Evolutionary conservation across 2,797 vertebrate species (phyloP), one percentile per base, ranked within the genome.

Genomic region (Pangasius krempfi): DNA sequence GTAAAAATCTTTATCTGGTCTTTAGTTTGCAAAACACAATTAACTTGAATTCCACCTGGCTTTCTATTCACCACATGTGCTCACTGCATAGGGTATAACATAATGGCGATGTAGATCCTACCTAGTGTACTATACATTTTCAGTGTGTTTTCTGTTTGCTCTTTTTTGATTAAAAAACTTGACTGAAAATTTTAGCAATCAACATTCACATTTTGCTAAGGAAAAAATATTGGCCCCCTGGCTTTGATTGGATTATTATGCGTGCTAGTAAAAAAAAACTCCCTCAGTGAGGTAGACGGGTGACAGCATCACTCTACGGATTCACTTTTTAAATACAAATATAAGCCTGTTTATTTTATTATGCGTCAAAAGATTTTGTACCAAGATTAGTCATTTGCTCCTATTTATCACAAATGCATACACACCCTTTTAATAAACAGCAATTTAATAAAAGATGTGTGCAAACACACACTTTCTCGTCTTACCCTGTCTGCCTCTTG

Each of bases 401-500:
- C 8, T n/a, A 12, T 56, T 54, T 2, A 79, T 79, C 9, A 79
- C n/a, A 79, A 56, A 30, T 78, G 10, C 5, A 37, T 64, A 47
- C 40, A 44, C 13, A 44, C 13, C 37, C 2, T 64, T 44, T 9
- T 47, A 20, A 47, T 64, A 47, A 83, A 27, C 4, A 18, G 1
- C 25, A 47, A 47, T 66, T 40, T 66, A 50, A 47, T 47, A n/a
- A 64, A 64, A 83, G 40, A 83, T 13, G 22, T 60, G 33, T 5
- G 7, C 33, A 82, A 75, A 10, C 56, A 37, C 22, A 50, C 72
- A 33, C 37, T n/a, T 10, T 72, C 52, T 27, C 1, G n/a, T 5
- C 95, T 78, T 93, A 96, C 97, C 94, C 94, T 89, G 96, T 60
- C 37, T 60, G 95, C 88, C 95, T 96, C 91, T 95, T 97, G 91